These are phyloP conservation scores for Laupala kohalensis DNA, from an alignment of 1,140 invertebrate genomes.

Conservation along the genomic window DNA sequence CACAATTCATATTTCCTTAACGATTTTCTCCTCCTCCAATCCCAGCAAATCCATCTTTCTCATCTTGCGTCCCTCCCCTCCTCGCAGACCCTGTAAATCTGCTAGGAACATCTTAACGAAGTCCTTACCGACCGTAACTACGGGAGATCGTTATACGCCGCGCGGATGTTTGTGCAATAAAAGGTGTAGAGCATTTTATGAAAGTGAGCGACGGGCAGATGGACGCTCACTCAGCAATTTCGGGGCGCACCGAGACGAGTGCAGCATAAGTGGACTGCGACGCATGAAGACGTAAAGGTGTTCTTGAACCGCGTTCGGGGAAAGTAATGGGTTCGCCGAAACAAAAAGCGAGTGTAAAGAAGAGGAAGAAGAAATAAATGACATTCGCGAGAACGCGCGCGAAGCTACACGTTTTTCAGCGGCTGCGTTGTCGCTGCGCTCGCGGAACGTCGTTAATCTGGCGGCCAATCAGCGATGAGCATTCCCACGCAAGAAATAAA, in stretches of 20 bases:
- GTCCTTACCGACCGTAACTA: neutral
- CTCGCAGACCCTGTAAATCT: too few species aligned
- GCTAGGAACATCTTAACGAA: too few species aligned
- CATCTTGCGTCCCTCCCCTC: too few species aligned
- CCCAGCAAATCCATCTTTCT: too few species aligned
- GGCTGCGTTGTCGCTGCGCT: too few species aligned
- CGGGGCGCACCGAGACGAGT: neutral
- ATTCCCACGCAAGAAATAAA: neutral
- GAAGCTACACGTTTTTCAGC: too few species aligned
- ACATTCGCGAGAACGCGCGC: too few species aligned
- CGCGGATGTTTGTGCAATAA: neutral
- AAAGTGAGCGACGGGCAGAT: neutral
- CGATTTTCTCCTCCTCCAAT: too few species aligned
- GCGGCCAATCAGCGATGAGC: neutral
- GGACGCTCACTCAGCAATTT: neutral
- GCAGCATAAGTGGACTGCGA: neutral
- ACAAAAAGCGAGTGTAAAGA: too few species aligned
- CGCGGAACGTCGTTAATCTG: neutral
- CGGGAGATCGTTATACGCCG: neutral
- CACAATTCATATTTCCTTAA: too few species aligned
- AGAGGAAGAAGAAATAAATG: too few species aligned
- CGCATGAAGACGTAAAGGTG: neutral
- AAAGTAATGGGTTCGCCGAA: neutral
- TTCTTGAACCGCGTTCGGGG: neutral
- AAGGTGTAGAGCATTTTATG: neutral